Evolutionary conservation across 2,113 vertebrate species (phyloP), one percentile per base, ranked within the genome.

Genomic region (Gymnorhina tibicen): DNA sequence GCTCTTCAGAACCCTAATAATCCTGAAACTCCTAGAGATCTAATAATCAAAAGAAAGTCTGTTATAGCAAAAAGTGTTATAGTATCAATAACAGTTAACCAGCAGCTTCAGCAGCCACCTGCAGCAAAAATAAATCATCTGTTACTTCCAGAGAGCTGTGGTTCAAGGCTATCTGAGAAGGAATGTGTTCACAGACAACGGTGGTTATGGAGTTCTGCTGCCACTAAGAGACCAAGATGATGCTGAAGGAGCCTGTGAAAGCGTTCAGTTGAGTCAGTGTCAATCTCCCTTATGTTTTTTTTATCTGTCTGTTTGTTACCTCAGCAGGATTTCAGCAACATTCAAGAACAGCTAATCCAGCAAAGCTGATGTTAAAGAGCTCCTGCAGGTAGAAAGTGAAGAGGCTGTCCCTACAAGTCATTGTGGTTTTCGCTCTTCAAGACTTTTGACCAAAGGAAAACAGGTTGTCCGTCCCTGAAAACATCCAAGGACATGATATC

Each of bases 31-130:
- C 35, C 69, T 56, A 10, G 77, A 47, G 91, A 73, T 20, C 13
- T 91, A 85, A 93, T 85, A 74, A 91, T 11, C 42, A 76, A 90
- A 92, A 87, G 73, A 42, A 92, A 94, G 82, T 44, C 63, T 73
- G 33, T 44, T 67, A 60, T 20, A 83, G 73, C 67, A 86, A 46
- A 76, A 93, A 84, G 46, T 74, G 30, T 62, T 63, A 47, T 5
- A 24, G 63, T 70, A 80, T 88, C 92, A 80, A 73, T 91, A 93
- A 77, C 82, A 77, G 62, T 42, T 91, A 92, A 93, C 88, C 39
- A 96, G 53, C 55, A 91, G n/a, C 69, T 93, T 76, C 75, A 80
- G 85, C 90, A 94, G 87, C 78, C 53, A 55, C 70, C 60, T 70
- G 35, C 72, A 76, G n/a, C 42, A 62, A 56, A 91, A 95, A 92